Evolutionary conservation across 2,113 vertebrate species (phyloP).

Genomic region (Lepisosteus oculatus): DNA sequence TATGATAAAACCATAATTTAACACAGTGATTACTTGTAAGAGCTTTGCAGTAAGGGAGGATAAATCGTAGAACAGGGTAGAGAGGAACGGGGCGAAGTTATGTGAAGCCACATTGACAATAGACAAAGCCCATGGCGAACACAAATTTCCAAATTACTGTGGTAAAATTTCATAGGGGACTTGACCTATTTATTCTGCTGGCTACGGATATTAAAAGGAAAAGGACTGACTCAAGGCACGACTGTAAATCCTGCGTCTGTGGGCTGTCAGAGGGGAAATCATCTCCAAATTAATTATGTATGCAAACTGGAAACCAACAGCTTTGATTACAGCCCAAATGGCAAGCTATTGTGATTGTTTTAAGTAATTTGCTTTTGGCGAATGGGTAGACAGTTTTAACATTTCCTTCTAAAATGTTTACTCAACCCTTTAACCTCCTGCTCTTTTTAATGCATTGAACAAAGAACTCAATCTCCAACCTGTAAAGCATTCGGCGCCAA

Average conservation of each 20-base stretch:
- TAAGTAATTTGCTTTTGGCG: constrained; percentile 15
- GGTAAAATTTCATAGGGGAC: too few relatives aligned
- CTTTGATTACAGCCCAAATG: constrained; percentile 19
- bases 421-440: not conserved
- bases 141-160: too few relatives aligned
- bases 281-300: constrained; percentile 30
- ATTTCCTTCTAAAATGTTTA: not conserved
- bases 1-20: too few relatives aligned
- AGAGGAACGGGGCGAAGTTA: too few relatives aligned
- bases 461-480: not conserved
- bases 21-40: too few relatives aligned
- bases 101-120: too few relatives aligned
- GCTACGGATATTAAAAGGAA: too few relatives aligned
- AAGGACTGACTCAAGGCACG: not conserved
- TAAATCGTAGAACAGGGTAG: too few relatives aligned
- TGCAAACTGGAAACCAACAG: constrained; percentile 19
- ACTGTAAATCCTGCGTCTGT: not conserved
- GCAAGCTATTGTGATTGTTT: constrained; percentile 8
- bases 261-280: constrained; percentile 10
- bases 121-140: too few relatives aligned
- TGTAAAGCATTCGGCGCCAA: not conserved
- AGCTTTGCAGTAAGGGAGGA: too few relatives aligned
- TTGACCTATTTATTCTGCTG: too few relatives aligned
- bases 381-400: not conserved
- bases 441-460: not conserved